Conservation (phyloP, 2,888 invertebrate species). For the Xestia ashworthii region DNA sequence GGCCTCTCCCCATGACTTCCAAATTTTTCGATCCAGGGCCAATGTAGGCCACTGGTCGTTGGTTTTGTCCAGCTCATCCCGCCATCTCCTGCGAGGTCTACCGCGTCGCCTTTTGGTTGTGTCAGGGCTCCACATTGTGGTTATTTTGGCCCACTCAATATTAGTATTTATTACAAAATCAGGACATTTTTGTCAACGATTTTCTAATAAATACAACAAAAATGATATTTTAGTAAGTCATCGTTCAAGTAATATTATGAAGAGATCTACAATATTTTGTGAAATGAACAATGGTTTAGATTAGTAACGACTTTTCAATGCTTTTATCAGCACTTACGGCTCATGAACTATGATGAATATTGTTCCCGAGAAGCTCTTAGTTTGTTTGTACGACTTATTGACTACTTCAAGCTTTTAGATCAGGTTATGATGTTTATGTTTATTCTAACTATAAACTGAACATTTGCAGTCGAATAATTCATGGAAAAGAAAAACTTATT, state of each 20-base stretch:
- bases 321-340: not conserved
- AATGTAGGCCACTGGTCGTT: too few species aligned
- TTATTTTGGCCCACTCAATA: too few species aligned
- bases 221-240: not conserved
- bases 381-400: not conserved
- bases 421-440: not conserved
- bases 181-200: too few species aligned
- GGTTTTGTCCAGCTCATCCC: too few species aligned
- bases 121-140: too few species aligned
- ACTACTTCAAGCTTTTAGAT: not conserved
- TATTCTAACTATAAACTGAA: not conserved
- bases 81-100: too few species aligned
- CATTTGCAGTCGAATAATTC: not conserved
- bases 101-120: too few species aligned
- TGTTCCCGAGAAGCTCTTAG: not conserved
- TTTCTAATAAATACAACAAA: too few species aligned
- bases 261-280: not conserved
- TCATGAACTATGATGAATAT: constrained; percentile 10
- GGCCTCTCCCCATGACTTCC: too few species aligned
- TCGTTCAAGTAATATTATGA: not conserved
- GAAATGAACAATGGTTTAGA: not conserved
- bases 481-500: not conserved
- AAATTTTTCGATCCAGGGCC: too few species aligned
- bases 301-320: not conserved
- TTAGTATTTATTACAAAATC: too few species aligned